Evolutionary conservation across 2,113 vertebrate genomes (phyloP).

Genomic region (Mirza zaza): DNA sequence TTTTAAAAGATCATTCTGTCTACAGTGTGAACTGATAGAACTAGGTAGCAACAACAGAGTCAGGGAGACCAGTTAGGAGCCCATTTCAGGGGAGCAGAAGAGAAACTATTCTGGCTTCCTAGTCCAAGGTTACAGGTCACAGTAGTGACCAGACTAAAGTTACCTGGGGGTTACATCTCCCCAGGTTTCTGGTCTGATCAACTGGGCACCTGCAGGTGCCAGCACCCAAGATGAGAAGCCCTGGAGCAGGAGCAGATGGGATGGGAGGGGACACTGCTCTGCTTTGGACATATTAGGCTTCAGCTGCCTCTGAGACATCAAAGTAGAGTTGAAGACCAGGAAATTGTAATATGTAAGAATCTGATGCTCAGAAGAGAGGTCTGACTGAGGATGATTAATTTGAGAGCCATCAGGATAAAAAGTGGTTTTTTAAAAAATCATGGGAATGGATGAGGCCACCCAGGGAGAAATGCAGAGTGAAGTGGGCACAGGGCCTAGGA

Average conservation of each 20-base stretch:
- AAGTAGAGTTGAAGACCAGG: background rate
- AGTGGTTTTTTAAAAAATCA: background rate
- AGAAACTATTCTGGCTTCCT: background rate
- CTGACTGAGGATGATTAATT: background rate
- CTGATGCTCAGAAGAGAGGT: background rate
- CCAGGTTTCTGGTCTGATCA: background rate
- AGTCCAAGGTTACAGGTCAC: background rate
- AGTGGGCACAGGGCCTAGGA: background rate
- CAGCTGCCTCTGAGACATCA: background rate
- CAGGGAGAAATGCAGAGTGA: background rate
- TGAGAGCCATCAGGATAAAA: background rate
- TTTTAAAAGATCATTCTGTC: background rate
- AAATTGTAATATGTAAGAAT: background rate
- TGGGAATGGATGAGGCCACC: background rate
- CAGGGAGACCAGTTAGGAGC: background rate
- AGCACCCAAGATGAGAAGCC: fast-evolving
- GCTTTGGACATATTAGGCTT: background rate
- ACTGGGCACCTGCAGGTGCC: too few relatives aligned
- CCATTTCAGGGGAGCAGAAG: background rate
- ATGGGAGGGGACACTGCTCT: background rate
- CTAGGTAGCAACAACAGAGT: background rate
- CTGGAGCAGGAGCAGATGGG: background rate
- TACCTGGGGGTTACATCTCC: background rate
- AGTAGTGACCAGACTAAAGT: background rate
- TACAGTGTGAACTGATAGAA: background rate